Percentiles rank a stretch among this genome's conserved stretches.
Evolutionary conservation across 2,113 vertebrate genomes (phyloP).

Genomic region (Phalacrocorax brasilianus): DNA sequence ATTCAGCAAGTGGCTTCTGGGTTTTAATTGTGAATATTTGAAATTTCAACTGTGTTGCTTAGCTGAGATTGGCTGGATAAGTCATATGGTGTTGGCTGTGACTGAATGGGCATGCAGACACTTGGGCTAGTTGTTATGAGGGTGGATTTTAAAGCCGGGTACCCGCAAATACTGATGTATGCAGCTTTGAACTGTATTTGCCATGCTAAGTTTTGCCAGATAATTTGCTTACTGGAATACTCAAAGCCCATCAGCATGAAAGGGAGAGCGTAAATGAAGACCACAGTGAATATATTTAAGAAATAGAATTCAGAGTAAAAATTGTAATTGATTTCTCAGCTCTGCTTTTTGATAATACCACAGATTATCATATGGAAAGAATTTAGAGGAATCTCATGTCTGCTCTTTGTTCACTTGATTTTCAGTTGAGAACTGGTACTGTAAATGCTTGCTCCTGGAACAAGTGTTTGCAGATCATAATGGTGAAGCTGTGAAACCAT

Average conservation of each 20-base stretch:
- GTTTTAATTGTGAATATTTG: slow-evolving; percentile 9
- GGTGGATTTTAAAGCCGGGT: not conserved
- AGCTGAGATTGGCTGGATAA: not conserved
- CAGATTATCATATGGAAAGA: slow-evolving; percentile 38
- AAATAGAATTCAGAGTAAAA: slow-evolving; percentile 6
- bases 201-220: not conserved
- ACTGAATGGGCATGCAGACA: not conserved
- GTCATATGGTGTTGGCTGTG: not conserved
- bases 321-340: slow-evolving; percentile 29
- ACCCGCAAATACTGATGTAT: not conserved
- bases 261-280: not conserved
- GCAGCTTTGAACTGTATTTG: slow-evolving; percentile 6
- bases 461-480: not conserved
- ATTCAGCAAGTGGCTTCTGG: slow-evolving; percentile 2
- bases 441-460: slow-evolving; percentile 1
- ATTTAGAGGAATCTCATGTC: not conserved
- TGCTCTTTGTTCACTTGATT: slow-evolving; percentile 38
- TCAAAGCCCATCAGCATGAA: not conserved
- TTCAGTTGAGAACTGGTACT: not conserved
- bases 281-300: slow-evolving; percentile 22
- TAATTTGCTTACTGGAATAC: slow-evolving; percentile 29
- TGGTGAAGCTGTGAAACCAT: not conserved
- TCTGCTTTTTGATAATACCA: slow-evolving; percentile 34
- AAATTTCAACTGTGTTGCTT: not conserved
- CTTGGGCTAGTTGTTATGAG: not conserved